Base-by-base conservation (phyloP, 2,113 vertebrate species). In the Pseudolaguvia tuberculata region DNA sequence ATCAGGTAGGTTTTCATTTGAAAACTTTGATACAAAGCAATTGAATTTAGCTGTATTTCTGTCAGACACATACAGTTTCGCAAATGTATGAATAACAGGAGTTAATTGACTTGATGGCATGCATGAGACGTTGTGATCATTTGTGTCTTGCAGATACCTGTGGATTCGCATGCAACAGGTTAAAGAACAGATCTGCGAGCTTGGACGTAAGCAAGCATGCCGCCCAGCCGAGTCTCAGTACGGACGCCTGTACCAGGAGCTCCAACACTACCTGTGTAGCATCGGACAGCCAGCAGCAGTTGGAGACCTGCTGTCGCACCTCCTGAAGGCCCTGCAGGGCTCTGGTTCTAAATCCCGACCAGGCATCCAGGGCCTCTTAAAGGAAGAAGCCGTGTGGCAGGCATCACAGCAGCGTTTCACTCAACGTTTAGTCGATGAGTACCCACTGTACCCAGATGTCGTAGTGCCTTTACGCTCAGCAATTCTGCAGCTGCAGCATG, bases 341-440 rank as follows among this genome's bases (percentile, higher is more conserved):
- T 88, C 91, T 10, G 83, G 86, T n/a, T 78, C 89, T 45, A 91
- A 87, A 21, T 89, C 93, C 1, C 78, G 89, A 8, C 90, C 93
- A 6, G 83, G 86, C 1, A 1, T 90, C 48, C 93, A 93, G 76
- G 87, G 85, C 25, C 86, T 98, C 13, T 85, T 99, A n/a, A 94
- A 90, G 45, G 95, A 99, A 79, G 97, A 98, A 82, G 90, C 88
- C 0, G 92, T 94, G 1, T 99, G 97, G 97, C 97, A 99, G 29
- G 90, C 88, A 3, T 99, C 97, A 0, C 95, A 98, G 79, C 92
- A 95, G 45, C 93, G 90, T 57, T 98, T 98, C 63, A 87, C 90
- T 45, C 94, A 89, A 74, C 91, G 88, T 52, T 88, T 99, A 72
- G 71, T 82, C 0, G 94, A 96, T 11, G 93, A 95, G 2, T 98